phyloP scores from a whole-genome alignment of 2,888 invertebrate genomes.

The Anoplius nigerrimus region DNA sequence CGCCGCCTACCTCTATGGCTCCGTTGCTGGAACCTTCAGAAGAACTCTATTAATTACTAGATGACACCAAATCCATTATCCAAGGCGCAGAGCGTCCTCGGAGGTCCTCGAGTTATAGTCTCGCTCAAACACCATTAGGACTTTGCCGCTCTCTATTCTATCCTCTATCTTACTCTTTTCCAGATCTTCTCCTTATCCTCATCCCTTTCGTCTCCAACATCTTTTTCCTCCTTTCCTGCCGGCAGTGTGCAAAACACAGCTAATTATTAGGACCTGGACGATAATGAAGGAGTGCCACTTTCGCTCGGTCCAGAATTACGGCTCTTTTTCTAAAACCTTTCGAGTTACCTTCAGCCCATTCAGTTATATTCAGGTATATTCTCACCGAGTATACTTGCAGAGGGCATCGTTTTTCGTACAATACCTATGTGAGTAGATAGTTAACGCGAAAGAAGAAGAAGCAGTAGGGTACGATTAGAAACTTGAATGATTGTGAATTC shows the following conservation, averaged over 20 bases:
- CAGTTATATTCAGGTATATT: no score
- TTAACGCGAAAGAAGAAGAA: no score
- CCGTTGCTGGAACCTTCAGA: conserved; percentile 30
- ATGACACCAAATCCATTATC: conserved; percentile 74
- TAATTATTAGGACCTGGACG: conserved; percentile 64
- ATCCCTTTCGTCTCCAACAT: conserved; percentile 21
- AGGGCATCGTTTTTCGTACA: no score
- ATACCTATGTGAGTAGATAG: no score
- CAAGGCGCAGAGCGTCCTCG: conserved; percentile 60
- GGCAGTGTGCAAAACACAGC: conserved; percentile 64
- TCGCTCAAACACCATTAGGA: conserved; percentile 58
- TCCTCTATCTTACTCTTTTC: conserved; percentile 4
- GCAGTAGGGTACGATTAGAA: no score
- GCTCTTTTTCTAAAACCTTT: conserved; percentile 6
- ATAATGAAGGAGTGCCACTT: conserved; percentile 53
- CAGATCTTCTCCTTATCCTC: background rate
- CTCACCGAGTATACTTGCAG: no score
- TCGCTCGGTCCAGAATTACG: conserved; percentile 28
- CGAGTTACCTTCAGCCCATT: no score
- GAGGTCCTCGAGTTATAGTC: conserved; percentile 62
- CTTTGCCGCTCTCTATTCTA: conserved; percentile 47
- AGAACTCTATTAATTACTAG: conserved; percentile 74
- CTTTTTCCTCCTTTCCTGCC: conserved; percentile 17
- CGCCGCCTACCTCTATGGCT: conserved; percentile 35
- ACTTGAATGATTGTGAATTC: no score